Evolutionary conservation across 1,140 invertebrate species (phyloP), one percentile per base, ranked within the genome.

Genomic region (Drosophila navojoa): DNA sequence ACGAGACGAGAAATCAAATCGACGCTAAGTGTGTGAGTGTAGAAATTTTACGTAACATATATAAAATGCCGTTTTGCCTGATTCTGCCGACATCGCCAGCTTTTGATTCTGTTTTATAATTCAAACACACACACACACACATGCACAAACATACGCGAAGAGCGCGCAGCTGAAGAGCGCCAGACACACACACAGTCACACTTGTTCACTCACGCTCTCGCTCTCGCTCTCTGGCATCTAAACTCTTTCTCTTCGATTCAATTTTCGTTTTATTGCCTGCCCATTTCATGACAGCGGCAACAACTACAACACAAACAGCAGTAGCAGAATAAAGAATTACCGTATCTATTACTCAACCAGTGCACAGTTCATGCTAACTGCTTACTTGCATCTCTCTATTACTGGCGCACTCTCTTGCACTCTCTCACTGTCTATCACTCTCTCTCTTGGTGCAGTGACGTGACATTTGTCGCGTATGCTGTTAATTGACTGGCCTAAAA

Each of bases 71-170:
- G 69, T 72, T 71, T 71, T 59, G 71, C 64, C 60, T 59, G 79
- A 82, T 82, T 82, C 80, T 79, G 76, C 71, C 49, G 64, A 58
- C 69, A 61, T 60, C 62, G 73, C 4, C 79, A 80, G 85, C 79
- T 89, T 89, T 89, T 89, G 84, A 89, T 89, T 89, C 84, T 89
- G 84, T 89, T 89, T 89, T 89, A 89, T 89, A 89, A 89, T 84
- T 84, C 82, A 72, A 55, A 76, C 58, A 40, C 50, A 60, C 9
- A 27, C 50, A 27, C 50, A 70, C 61, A 25, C 22, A 52, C n/a
- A 16, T 22, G 1, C 49, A 53, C 29, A 35, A 15, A 7, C 22
- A 29, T 16, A 60, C 10, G 13, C 32, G 11, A 42, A 54, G 58
- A 29, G 63, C 29, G 70, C 22, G 19, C 64, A 27, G 45, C 15